Evolutionary conservation across 2,113 vertebrate species (phyloP), one percentile per base, ranked within the genome.

Genomic region (Manacus vitellinus): DNA sequence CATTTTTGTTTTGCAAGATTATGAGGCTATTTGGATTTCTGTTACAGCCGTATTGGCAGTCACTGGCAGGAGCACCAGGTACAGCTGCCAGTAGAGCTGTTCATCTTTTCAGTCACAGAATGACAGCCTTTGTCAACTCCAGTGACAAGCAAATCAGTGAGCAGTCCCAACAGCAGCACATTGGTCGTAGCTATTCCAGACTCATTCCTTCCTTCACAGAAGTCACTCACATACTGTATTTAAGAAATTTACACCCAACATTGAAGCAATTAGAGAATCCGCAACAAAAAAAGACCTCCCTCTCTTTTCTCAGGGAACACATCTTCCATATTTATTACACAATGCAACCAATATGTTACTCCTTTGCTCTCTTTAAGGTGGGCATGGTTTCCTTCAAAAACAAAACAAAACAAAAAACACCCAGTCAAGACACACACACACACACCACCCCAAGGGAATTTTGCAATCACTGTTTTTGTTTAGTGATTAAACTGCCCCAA

Each of bases 201-300:
- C 39, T 85, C 33, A 51, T 27, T 52, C 23, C 51, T 72, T 19
- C 62, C 62, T 76, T 66, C 58, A 39, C 15, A 28, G 10, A 49
- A 85, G 47, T 59, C 88, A 59, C 9, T 79, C 22, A 8, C 30
- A 43, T 2, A 59, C 15, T 2, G 0, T 3, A 3, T 17, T 62
- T 18, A 51, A 63, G 35, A 83, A 88, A 83, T 59, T 61, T 55
- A 85, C 25, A 80, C 30, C 3, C 2, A 5, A 67, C 8, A 24
- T 0, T 7, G 58, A 66, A 78, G 49, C 0, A 0, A 46, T n/a
- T 5, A 55, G 22, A 65, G 20, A 7, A 78, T 13, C 5, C 10
- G 1, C 37, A 43, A 62, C 5, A 58, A 59, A 66, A 66, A 31
- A 67, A 4, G 3, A 5, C 4, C 4, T 52, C 16, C 5, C 22